Percentiles rank a stretch among this genome's conserved stretches.
Conservation (phyloP, 2,797 vertebrate genomes). For the Pantherophis vulpinus region DNA sequence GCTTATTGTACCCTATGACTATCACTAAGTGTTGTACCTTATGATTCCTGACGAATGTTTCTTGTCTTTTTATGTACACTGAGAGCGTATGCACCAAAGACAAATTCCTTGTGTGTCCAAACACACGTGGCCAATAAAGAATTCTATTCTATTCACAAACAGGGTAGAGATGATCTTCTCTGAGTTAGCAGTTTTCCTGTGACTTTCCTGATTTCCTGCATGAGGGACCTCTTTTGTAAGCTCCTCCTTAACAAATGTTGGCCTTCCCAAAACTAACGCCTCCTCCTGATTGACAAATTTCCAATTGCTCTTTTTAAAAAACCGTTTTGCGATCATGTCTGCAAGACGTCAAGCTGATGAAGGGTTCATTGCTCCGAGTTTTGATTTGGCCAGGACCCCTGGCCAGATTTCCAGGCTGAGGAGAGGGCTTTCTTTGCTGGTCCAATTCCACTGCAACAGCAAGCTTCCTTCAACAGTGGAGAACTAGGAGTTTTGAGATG, state of each 20-base stretch:
- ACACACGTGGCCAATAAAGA: too few relatives aligned
- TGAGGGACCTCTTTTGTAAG: not conserved
- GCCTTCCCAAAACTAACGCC: not conserved
- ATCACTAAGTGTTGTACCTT: too few relatives aligned
- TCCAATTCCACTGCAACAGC: not conserved
- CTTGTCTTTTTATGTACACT: too few relatives aligned
- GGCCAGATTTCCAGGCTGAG: not conserved
- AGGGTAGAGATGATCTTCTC: not conserved
- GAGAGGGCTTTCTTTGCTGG: not conserved
- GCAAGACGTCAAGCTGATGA: not conserved
- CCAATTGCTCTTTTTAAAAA: not conserved
- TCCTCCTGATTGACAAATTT: not conserved
- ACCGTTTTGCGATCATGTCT: not conserved
- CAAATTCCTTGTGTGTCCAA: too few relatives aligned
- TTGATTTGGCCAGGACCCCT: not conserved
- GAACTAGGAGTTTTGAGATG: not conserved
- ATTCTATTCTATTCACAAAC: not conserved
- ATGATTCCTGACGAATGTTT: too few relatives aligned
- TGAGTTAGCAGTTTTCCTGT: not conserved
- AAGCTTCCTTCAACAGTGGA: not conserved
- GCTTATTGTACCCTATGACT: too few relatives aligned
- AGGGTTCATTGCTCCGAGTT: not conserved
- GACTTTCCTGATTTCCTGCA: not conserved
- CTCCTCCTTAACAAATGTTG: not conserved
- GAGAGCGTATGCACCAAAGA: too few relatives aligned